Base-by-base conservation (phyloP, 2,113 vertebrate species). In the Lanius ludovicianus region DNA sequence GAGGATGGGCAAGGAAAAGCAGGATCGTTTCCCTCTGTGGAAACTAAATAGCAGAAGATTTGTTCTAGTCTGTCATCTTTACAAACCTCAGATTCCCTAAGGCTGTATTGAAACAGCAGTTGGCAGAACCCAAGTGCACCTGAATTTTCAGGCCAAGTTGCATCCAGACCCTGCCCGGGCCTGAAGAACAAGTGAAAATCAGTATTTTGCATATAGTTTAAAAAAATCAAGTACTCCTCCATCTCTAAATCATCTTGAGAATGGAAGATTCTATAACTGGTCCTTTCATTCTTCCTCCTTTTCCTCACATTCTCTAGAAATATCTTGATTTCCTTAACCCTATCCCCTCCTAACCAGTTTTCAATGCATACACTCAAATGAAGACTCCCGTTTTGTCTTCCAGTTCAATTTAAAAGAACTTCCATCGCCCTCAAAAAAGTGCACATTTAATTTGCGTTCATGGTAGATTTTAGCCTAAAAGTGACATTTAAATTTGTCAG, bases 391-490 rank as follows among this genome's bases (percentile, higher is more conserved):
- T 33, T 79, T 35, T 71, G 14, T 46, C 65, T 62, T 75, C 13
- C 31, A 89, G 37, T 7, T 71, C 24, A 31, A 6, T 82, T 50
- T 37, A 42, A 68, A 82, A 57, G 13, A 55, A n/a, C 1, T 52
- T 18, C 3, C 25, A 27, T 9, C 67, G 27, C 22, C 13, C 11
- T 27, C 28, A 30, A n/a, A 67, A 64, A 77, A 76, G 19, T 5
- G 5, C 21, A 28, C 1, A 7, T 75, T 68, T n/a, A 55, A 22
- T 53, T 73, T 6, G 27, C 0, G 0, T n/a, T 71, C 35, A 49
- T 42, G 30, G 35, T 8, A 41, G 10, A 56, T 30, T 37, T 90
- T 76, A 78, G 14, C 17, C 4, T 78, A 62, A 65, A 89, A 77
- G 14, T 0, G 0, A 73, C 13, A 39, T 41, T 84, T 82, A 46